Evolutionary conservation across 2,888 invertebrate species (phyloP), one percentile per base, ranked within the genome.

Genomic region (Euproctis similis): DNA sequence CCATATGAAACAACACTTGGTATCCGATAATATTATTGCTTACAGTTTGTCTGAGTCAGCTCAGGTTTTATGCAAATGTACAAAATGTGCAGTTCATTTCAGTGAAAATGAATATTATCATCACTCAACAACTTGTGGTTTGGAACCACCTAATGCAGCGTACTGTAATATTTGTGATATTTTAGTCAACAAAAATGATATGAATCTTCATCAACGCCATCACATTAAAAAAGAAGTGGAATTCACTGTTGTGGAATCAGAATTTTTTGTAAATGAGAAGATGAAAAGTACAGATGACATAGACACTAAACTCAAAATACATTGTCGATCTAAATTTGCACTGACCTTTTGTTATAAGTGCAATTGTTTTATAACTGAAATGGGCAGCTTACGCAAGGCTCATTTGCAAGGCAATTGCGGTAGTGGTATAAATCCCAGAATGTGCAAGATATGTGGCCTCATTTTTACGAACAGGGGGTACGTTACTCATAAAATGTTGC

Each of bases 111-210:
- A 42, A 30, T 66, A 62, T 42, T 36, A 58, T 8, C 24, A 41
- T 20, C 77, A 78, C 40, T 55, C 43, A 40, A 10, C 33, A 25
- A 38, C 37, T 14, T 78, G 77, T 46, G 60, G 47, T 23, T 34
- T 28, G 13, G 42, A 48, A 36, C 34, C 48, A 23, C 42, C 52
- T 20, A 39, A 57, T 16, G 60, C 64, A 18, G 34, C 42, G 2
- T 62, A 67, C 38, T 78, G 77, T 45, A 61, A 53, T 31, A 24
- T 42, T 27, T 78, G 77, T 48, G 64, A 72, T 34, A 60, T 71
- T 45, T 44, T 69, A 32, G 46, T 78, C 29, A 66, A 70, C 29
- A 44, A 31, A 33, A 37, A 34, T 28, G 47, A 59, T 32, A 52
- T 49, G 32, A 30, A 20, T 20, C 22, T 20, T 7, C 75, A 74